phyloP scores from a whole-genome alignment of 2,113 vertebrate genomes.

The mouse (Mus musculus) region DNA sequence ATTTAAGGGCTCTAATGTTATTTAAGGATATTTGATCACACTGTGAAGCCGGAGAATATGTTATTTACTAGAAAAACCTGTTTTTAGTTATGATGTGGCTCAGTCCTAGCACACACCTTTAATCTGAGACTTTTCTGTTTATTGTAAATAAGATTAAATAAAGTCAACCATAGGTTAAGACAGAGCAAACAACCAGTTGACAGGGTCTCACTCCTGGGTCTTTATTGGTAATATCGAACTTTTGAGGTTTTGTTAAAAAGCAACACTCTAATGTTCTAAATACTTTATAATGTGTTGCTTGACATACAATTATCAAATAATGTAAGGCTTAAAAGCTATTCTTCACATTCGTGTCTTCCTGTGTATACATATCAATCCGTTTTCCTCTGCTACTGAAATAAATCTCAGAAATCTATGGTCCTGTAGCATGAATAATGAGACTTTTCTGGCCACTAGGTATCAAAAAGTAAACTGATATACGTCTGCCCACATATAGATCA shows the following conservation, averaged over 20 bases:
- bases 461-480: conserved; percentile 1
- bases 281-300: not conserved
- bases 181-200: too few species aligned
- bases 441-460: not conserved
- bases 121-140: too few species aligned
- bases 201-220: too few species aligned
- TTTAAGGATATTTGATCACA: too few species aligned
- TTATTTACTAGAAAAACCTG: too few species aligned
- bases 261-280: not conserved
- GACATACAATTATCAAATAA: conserved; percentile 50
- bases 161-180: too few species aligned
- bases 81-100: too few species aligned
- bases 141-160: too few species aligned
- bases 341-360: conserved; percentile 78
- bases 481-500: not conserved
- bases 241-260: too few species aligned
- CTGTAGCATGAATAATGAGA: conserved; percentile 38
- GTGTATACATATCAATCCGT: conserved; percentile 74
- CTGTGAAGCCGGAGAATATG: too few species aligned
- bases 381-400: conserved; percentile 83
- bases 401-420: conserved; percentile 79
- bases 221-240: too few species aligned
- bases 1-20: conserved; percentile 16
- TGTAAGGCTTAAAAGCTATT: conserved; percentile 64
- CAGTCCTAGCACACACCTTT: too few species aligned